A percentile compares a stretch with the other conserved stretches of the same genome.
phyloP scores from a whole-genome alignment of 2,113 vertebrate species.

The Cebus imitator region DNA sequence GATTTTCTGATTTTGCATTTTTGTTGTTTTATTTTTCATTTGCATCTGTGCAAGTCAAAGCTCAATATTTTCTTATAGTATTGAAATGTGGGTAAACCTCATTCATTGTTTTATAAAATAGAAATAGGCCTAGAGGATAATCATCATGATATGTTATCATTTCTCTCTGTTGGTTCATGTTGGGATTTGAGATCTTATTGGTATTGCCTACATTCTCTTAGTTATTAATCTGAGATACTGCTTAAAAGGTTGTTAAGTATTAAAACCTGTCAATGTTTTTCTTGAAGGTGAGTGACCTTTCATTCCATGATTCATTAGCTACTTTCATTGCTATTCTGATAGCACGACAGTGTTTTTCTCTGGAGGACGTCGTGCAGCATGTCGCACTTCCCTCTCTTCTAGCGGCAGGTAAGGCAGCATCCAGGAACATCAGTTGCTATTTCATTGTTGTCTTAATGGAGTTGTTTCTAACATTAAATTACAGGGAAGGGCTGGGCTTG shows the following conservation, averaged over 20 bases:
- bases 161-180: not conserved
- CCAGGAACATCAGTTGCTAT: accelerated
- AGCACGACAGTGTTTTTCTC: constrained; percentile 86
- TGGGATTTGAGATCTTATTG: not conserved
- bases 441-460: not conserved
- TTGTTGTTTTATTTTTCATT: not conserved
- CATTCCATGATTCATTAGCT: constrained; percentile 87
- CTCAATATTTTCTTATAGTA: not conserved
- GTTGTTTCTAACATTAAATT: not conserved
- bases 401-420: constrained; percentile 80
- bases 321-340: constrained; percentile 86
- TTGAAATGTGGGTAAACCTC: not conserved
- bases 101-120: not conserved
- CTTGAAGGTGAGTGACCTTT: constrained; percentile 87
- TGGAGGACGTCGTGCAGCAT: constrained; percentile 87
- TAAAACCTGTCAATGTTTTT: constrained; percentile 76
- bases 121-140: not conserved
- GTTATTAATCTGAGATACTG: constrained; percentile 38
- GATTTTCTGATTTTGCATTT: not conserved
- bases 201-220: constrained; percentile 49
- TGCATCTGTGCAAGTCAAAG: not conserved
- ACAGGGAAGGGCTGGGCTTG: too few relatives aligned
- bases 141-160: not conserved
- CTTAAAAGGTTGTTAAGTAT: constrained; percentile 52
- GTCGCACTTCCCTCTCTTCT: constrained; percentile 87